Evolutionary conservation across 2,113 vertebrate species (phyloP), one percentile per base, ranked within the genome.

Genomic region (Hemiscyllium ocellatum): DNA sequence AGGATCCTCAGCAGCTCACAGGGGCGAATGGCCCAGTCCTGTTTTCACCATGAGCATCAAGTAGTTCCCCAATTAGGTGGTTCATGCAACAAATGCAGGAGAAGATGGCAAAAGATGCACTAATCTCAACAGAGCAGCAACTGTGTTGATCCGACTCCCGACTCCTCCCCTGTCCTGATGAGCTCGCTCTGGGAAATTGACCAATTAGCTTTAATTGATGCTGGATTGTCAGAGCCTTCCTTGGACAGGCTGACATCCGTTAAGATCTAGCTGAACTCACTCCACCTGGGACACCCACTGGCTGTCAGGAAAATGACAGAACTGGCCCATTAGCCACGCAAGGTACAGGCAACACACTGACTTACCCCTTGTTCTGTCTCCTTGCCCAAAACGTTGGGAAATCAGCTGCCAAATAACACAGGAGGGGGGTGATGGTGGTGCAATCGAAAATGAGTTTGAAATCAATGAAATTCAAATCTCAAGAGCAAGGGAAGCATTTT

Each of bases 151-250:
- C 89, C 22, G 17, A 93, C 37, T 93, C 61, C 33, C n/a, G 17
- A 2, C 33, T 68, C 19, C 56, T 47, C 56, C 89, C 19, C 42
- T 37, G 33, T 66, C 89, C 12, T 22, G 89, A 93, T 33, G 19
- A 7, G n/a, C 33, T 68, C 61, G 3, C 89, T 6, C 33, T 93
- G 89, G 61, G 89, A 93, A n/a, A 68, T 65, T 93, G 89, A 65
- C 89, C 89, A 93, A 93, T 93, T 93, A 93, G 89, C 19, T 20
- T 61, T 93, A 93, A 93, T 93, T 93, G 89, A 93, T 66, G 89
- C 89, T 42, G 66, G 65, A 66, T 93, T 93, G 89, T 68, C 8
- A 33, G 61, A 66, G 20, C 0, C 89, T 66, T 22, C 13, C 61
- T 93, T 68, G 33, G 7, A 1, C 89, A 66, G 61, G 61, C 87